phyloP scores from a whole-genome alignment of 1,140 invertebrate species.

The Anastrepha obliqua region DNA sequence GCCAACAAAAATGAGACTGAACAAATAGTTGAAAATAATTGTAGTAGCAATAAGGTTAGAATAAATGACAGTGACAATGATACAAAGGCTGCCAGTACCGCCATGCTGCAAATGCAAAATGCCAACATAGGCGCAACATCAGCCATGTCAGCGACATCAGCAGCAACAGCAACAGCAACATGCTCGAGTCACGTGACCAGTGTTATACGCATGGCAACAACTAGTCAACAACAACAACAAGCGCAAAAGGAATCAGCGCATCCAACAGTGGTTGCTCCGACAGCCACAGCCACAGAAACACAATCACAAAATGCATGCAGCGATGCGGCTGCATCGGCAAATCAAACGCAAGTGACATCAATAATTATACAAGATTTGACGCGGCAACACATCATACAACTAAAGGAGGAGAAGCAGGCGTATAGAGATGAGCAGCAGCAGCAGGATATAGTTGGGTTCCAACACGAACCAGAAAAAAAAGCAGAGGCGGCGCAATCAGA shows the following conservation, averaged over 20 bases:
- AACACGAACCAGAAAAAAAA: constrained; percentile 60
- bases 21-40: constrained; percentile 57
- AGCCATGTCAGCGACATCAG: constrained; percentile 20
- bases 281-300: neutral
- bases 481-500: neutral
- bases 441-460: constrained; percentile 55
- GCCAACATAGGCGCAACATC: neutral
- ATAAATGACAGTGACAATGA: constrained; percentile 41
- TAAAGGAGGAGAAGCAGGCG: neutral
- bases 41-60: constrained; percentile 56
- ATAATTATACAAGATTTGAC: constrained; percentile 64
- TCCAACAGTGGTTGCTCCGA: neutral
- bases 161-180: constrained; percentile 37
- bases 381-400: constrained; percentile 57
- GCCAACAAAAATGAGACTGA: constrained; percentile 59
- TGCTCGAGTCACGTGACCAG: constrained; percentile 64
- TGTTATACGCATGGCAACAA: constrained; percentile 71
- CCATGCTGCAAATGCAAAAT: neutral
- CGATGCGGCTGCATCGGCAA: neutral
- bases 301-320: neutral
- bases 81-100: neutral
- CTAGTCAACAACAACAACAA: constrained; percentile 55
- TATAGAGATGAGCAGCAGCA: neutral
- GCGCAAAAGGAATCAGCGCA: neutral
- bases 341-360: neutral